A percentile compares a stretch with the other conserved stretches of the same genome.
Conservation (phyloP, 2,888 invertebrate species). For the Schrankia costaestrigalis region DNA sequence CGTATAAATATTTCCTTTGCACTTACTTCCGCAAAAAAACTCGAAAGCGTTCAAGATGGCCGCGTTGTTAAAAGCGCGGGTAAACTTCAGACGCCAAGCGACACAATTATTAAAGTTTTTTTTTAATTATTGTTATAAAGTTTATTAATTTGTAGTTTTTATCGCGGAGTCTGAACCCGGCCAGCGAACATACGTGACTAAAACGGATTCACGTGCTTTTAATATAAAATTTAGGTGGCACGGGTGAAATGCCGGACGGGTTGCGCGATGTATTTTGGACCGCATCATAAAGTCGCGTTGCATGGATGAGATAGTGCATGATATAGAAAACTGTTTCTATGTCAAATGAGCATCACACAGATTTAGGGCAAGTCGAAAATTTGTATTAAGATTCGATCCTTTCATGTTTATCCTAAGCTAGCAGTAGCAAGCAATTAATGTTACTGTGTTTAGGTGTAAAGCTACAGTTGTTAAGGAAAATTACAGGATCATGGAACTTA, state of each 20-base stretch:
- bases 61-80: slow-evolving; percentile 51
- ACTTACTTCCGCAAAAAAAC: slow-evolving; percentile 62
- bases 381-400: no score
- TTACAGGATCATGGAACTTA: no score
- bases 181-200: slow-evolving; percentile 70
- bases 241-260: slow-evolving; percentile 51
- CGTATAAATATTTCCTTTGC: slow-evolving; percentile 43
- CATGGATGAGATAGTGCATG: slow-evolving; percentile 38
- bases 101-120: slow-evolving; percentile 29
- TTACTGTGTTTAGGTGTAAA: no score
- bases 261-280: slow-evolving; percentile 66
- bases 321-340: no score
- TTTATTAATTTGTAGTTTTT: slow-evolving; percentile 54
- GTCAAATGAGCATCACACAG: no score
- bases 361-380: no score
- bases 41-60: slow-evolving; percentile 49
- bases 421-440: no score
- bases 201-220: slow-evolving; percentile 59
- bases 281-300: slow-evolving; percentile 52
- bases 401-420: no score
- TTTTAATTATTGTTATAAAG: slow-evolving; percentile 38
- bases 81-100: slow-evolving; percentile 40
- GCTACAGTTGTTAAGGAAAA: no score
- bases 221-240: slow-evolving; percentile 69
- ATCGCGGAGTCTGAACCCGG: slow-evolving; percentile 60